Evolutionary conservation across 2,888 invertebrate species (phyloP), one percentile per base, ranked within the genome.

Genomic region (Cryptus viduatorius): DNA sequence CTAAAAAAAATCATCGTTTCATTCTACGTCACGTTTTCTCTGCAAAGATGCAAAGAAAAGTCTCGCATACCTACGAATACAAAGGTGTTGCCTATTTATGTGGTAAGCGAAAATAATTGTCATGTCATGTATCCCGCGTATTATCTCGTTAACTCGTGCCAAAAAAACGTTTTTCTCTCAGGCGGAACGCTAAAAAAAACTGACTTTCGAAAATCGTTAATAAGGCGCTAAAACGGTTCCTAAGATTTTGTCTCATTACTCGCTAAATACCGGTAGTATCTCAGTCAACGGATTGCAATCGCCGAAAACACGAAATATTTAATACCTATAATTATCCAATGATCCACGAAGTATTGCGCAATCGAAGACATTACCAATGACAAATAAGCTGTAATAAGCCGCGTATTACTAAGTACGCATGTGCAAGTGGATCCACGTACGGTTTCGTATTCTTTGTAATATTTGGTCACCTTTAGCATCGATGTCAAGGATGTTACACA

Each of bases 401-500:
- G 31, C 29, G 69, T 46, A 44, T 59, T 42, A 42, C 19, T 48
- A 12, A n/a, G 16, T 1, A 56, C 42, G 24, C 19, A 14, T 48
- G n/a, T 56, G 56, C 19, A 19, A 10, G 19, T 19, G 56, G 56
- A 24, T 19, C 24, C 19, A 24, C 59, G 48, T 31, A 12, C 19
- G 59, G 59, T 78, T 77, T 79, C 67, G 53, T 82, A 81, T 78
- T 79, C 81, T 82, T 78, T 79, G 79, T 37, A 50, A 61, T 64
- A 75, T 77, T 89, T 89, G 89, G 87, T 89, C 88, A 90, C 91
- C 88, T 56, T 90, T 90, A 86, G 31, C 88, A 92, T 91, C 88
- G 90, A 91, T 91, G 91, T 91, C 92, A 92, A 92, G 92, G 92
- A 91, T 91, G 88, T 85, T 82, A 78, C 86, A 84, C 87, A 59